A percentile compares a stretch with the other conserved stretches of the same genome.
Evolutionary conservation across 2,888 invertebrate genomes (phyloP).

Genomic region (Microchrysa polita): DNA sequence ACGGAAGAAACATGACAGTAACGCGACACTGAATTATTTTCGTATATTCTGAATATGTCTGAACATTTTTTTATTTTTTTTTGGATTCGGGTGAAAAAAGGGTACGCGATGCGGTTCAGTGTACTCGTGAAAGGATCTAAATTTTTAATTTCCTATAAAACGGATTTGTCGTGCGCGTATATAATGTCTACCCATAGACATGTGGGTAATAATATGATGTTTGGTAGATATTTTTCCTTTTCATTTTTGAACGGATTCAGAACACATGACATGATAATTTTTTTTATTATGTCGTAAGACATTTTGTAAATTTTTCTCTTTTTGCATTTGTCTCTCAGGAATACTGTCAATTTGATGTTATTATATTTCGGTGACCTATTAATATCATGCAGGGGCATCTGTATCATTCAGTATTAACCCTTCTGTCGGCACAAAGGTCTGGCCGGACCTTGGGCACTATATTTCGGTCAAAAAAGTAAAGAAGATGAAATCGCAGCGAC

Average conservation of each 20-base stretch:
- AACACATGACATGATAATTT: slow-evolving; percentile 12
- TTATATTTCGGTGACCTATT: too few species aligned
- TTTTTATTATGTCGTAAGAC: slow-evolving; percentile 31
- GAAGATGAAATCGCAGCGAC: too few species aligned
- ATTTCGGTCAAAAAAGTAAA: too few species aligned
- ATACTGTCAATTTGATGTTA: too few species aligned
- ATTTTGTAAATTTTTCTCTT: too few species aligned
- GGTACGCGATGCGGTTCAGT: neutral
- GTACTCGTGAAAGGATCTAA: slow-evolving; percentile 11
- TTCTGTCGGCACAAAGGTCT: too few species aligned
- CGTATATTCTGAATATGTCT: neutral
- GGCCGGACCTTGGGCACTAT: too few species aligned
- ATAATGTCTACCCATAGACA: neutral
- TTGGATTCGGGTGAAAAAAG: too few species aligned
- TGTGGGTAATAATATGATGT: neutral
- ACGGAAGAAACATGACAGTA: slow-evolving; percentile 11
- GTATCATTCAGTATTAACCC: too few species aligned
- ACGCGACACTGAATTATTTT: neutral
- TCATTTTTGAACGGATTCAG: neutral
- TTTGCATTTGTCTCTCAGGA: too few species aligned
- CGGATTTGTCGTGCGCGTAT: slow-evolving; percentile 39
- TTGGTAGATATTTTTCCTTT: neutral
- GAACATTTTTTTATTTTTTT: neutral
- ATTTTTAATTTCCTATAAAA: slow-evolving; percentile 43
- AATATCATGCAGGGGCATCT: too few species aligned